Conservation (phyloP, 2,888 invertebrate species). For the Willowsia nigromaculata region DNA sequence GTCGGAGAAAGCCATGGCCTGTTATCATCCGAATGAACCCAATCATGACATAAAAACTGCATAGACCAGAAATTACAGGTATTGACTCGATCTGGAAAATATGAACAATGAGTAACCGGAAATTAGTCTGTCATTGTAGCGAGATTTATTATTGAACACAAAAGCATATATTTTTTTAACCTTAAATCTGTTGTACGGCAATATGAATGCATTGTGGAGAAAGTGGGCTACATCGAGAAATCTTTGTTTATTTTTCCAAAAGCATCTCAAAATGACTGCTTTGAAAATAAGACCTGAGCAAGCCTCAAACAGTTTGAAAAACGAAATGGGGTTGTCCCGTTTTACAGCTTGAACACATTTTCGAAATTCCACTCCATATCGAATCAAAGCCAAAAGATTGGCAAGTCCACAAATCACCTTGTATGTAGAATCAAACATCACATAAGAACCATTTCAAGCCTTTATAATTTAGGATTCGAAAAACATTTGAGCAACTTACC, state of each 20-base stretch:
- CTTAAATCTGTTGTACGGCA: conserved; percentile 51
- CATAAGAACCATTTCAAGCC: background rate
- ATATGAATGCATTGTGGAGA: conserved; percentile 29
- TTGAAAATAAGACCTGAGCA: conserved; percentile 55
- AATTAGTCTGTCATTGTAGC: background rate
- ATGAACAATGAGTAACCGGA: background rate
- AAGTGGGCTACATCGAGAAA: conserved; percentile 44
- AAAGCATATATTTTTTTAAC: conserved; percentile 22
- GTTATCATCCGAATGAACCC: conserved; percentile 62
- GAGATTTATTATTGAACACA: background rate
- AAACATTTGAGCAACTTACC: background rate
- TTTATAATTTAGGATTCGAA: background rate
- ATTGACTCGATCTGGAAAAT: conserved; percentile 40
- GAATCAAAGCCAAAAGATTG: conserved; percentile 6
- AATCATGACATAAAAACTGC: conserved; percentile 40
- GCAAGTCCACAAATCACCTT: conserved; percentile 49
- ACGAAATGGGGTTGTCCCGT: conserved; percentile 55
- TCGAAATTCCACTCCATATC: conserved; percentile 37
- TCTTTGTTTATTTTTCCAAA: conserved; percentile 46
- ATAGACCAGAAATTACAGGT: background rate
- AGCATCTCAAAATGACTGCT: conserved; percentile 44
- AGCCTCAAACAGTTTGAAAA: conserved; percentile 56
- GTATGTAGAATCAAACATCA: too few species aligned
- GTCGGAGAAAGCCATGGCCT: conserved; percentile 55
- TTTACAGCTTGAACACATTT: conserved; percentile 41